Evolutionary conservation across 2,888 invertebrate genomes (phyloP).

Genomic region (Mythimna vitellina): DNA sequence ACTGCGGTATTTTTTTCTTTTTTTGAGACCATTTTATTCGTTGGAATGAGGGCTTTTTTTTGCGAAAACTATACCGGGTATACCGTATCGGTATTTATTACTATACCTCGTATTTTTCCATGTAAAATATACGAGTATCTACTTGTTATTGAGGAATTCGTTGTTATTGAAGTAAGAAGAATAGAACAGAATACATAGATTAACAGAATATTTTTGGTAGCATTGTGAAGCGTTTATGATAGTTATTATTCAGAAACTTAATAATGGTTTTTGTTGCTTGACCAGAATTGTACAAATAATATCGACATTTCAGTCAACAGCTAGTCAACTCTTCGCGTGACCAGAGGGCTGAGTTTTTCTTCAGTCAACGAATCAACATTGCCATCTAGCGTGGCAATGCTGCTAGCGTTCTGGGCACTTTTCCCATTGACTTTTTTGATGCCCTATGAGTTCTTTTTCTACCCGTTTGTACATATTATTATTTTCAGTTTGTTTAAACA

Average conservation of each 20-base stretch:
- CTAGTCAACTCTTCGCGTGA: too few species aligned
- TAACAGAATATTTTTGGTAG: not conserved
- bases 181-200: too few species aligned
- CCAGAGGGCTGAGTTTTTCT: too few species aligned
- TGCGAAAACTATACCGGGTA: constrained; percentile 45
- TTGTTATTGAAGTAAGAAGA: not conserved
- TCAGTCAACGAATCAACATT: too few species aligned
- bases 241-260: not conserved
- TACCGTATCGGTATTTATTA: constrained; percentile 47
- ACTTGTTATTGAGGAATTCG: constrained; percentile 12
- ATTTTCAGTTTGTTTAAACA: too few species aligned
- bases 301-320: too few species aligned
- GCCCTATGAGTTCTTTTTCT: too few species aligned
- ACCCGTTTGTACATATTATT: too few species aligned
- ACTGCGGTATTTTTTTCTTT: constrained; percentile 29
- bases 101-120: constrained; percentile 24
- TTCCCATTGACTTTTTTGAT: too few species aligned
- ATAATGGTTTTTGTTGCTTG: not conserved
- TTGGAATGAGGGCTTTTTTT: constrained; percentile 51
- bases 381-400: too few species aligned
- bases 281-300: not conserved
- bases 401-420: too few species aligned
- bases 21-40: constrained; percentile 48
- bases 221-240: not conserved
- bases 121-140: not conserved